Conservation (phyloP, 2,113 vertebrate species). For the Aplodontia rufa region DNA sequence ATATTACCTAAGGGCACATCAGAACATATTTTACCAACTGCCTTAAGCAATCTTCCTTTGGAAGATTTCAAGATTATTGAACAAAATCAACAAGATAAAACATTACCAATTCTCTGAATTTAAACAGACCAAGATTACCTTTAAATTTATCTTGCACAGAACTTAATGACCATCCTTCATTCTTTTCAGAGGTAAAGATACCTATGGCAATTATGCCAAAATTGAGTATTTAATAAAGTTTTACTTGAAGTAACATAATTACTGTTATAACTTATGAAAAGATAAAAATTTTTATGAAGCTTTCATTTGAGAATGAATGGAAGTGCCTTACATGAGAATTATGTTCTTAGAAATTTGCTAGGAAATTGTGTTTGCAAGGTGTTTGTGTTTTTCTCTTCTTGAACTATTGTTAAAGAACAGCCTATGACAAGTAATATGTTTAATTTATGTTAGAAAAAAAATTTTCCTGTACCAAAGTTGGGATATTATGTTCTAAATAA, state of each 20-base stretch:
- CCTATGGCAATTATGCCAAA: conserved; percentile 47
- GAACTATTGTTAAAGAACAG: conserved; percentile 50
- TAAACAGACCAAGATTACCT: conserved; percentile 12
- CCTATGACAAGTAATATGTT: conserved; percentile 31
- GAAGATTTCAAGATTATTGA: conserved; percentile 72
- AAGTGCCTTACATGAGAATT: conserved; percentile 77
- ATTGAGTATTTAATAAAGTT: conserved; percentile 48
- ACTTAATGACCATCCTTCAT: neutral
- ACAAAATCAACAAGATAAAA: conserved; percentile 56
- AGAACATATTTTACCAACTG: conserved; percentile 69
- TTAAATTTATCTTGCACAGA: conserved; percentile 6
- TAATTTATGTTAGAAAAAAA: conserved; percentile 26
- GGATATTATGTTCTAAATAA: conserved; percentile 55
- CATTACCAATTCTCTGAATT: conserved; percentile 59
- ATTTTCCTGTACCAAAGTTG: conserved; percentile 40
- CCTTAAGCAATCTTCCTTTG: conserved; percentile 72
- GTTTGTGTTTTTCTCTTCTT: conserved; percentile 42
- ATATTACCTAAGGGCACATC: conserved; percentile 63
- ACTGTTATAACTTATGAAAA: conserved; percentile 60
- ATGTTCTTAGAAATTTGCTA: conserved; percentile 50
- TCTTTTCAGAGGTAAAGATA: conserved; percentile 36
- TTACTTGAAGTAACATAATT: conserved; percentile 57
- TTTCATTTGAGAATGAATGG: conserved; percentile 44
- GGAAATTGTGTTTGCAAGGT: conserved; percentile 44
- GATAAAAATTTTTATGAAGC: conserved; percentile 16